Evolutionary conservation across 1,140 invertebrate genomes (phyloP).

Genomic region (Drosophila serrata): DNA sequence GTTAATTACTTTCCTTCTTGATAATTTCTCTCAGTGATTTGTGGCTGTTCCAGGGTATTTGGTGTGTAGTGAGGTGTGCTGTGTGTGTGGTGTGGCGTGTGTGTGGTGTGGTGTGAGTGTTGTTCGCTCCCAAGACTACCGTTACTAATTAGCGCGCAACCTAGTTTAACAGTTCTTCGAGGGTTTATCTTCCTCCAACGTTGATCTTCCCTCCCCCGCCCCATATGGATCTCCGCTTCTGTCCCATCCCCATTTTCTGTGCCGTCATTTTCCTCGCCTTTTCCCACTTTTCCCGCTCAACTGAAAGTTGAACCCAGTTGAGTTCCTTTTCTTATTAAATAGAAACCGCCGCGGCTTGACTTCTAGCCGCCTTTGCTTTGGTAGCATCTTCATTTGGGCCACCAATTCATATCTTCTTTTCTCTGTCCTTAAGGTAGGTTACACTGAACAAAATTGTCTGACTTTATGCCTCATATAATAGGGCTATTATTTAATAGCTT

Average conservation of each 20-base stretch:
- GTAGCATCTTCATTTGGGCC: slow-evolving; percentile 29
- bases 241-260: slow-evolving; percentile 9
- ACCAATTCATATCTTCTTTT: slow-evolving; percentile 11
- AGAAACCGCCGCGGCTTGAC: slow-evolving; percentile 55
- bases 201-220: slow-evolving; percentile 24
- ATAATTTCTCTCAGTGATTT: slow-evolving; percentile 31
- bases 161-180: slow-evolving; percentile 80
- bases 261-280: slow-evolving; percentile 3
- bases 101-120: slow-evolving; percentile 33
- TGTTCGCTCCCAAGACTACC: slow-evolving; percentile 71
- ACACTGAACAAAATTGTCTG: slow-evolving; percentile 5
- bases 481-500: not conserved
- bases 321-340: slow-evolving; percentile 67
- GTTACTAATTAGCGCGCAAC: slow-evolving; percentile 79
- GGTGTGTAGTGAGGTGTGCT: slow-evolving; percentile 36
- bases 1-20: not conserved
- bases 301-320: slow-evolving; percentile 41
- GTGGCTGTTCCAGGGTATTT: slow-evolving; percentile 7
- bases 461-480: not conserved
- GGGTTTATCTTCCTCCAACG: slow-evolving; percentile 50
- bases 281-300: slow-evolving; percentile 32
- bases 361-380: slow-evolving; percentile 51
- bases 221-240: slow-evolving; percentile 7
- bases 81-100: slow-evolving; percentile 34
- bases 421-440: not conserved